phyloP scores from a whole-genome alignment of 1,140 invertebrate genomes.

The Bacillus rossius region DNA sequence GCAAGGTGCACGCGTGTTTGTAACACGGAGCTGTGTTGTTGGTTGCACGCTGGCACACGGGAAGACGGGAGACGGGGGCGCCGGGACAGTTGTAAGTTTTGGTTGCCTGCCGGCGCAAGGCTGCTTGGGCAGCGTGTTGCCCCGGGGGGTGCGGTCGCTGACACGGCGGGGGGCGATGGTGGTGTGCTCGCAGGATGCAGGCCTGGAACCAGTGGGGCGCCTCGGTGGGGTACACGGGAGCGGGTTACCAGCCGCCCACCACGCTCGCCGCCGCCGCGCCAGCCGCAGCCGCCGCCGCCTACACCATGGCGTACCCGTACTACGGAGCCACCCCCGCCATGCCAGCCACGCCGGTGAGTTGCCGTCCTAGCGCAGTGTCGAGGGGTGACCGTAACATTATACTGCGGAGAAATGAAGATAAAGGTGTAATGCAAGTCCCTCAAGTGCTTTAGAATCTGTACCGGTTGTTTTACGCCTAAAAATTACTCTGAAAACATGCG shows the following conservation, averaged over 20 bases:
- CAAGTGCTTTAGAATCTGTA: too few relatives aligned
- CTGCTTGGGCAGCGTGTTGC: too few relatives aligned
- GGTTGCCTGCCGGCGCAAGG: too few relatives aligned
- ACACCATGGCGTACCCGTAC: conserved; percentile 8
- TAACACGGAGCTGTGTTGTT: too few relatives aligned
- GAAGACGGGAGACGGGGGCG: too few relatives aligned
- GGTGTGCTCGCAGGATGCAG: conserved; percentile 8
- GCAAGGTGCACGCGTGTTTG: too few relatives aligned
- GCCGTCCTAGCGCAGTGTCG: not conserved
- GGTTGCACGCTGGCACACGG: too few relatives aligned
- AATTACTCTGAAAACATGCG: not conserved
- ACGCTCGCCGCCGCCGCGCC: not conserved
- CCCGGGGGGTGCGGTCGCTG: too few relatives aligned
- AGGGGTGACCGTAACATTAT: not conserved
- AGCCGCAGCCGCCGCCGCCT: not conserved
- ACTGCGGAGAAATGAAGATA: too few relatives aligned
- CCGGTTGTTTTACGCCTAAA: not conserved
- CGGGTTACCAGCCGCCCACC: not conserved
- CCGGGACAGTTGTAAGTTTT: too few relatives aligned
- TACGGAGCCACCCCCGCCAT: conserved; percentile 2
- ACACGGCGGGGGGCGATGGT: too few relatives aligned
- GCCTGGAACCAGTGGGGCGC: conserved; percentile 15
- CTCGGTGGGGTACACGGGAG: not conserved
- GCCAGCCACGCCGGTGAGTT: conserved; percentile 1
- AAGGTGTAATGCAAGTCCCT: too few relatives aligned